Conservation (phyloP, 2,888 invertebrate genomes). For the Oligia latruncula region DNA sequence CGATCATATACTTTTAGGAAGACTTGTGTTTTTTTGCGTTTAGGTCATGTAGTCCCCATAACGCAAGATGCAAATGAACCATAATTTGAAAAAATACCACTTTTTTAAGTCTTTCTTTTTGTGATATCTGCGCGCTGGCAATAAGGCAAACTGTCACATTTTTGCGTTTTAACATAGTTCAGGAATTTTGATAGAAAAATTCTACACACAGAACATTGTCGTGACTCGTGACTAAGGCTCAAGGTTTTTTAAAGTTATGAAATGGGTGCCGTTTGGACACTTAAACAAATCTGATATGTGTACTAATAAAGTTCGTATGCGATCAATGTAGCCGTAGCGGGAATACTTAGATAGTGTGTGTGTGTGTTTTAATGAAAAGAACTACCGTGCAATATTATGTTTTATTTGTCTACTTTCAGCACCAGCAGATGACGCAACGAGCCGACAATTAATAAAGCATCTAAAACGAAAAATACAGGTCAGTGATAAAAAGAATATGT, state of each 20-base stretch:
- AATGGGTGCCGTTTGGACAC: background rate
- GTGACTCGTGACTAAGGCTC: background rate
- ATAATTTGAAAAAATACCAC: too few relatives aligned
- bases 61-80: too few relatives aligned
- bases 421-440: conserved; percentile 80
- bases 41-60: background rate
- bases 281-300: background rate
- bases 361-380: background rate
- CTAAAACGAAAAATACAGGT: conserved; percentile 88
- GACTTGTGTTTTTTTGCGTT: too few relatives aligned
- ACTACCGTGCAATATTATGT: background rate
- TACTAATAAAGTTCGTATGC: background rate
- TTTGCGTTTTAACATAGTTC: background rate
- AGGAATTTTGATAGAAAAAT: conserved; percentile 1
- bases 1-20: too few relatives aligned
- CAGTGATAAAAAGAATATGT: conserved; percentile 10
- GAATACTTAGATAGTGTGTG: background rate
- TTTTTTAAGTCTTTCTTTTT: background rate
- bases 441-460: conserved; percentile 85
- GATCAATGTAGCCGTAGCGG: background rate
- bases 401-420: conserved; percentile 67
- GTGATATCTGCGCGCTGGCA: background rate
- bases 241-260: background rate
- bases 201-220: background rate
- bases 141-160: background rate